A percentile compares a stretch with the other conserved stretches of the same genome.
Evolutionary conservation across 2,113 vertebrate genomes (phyloP).

Genomic region (Cygnus buccinator): DNA sequence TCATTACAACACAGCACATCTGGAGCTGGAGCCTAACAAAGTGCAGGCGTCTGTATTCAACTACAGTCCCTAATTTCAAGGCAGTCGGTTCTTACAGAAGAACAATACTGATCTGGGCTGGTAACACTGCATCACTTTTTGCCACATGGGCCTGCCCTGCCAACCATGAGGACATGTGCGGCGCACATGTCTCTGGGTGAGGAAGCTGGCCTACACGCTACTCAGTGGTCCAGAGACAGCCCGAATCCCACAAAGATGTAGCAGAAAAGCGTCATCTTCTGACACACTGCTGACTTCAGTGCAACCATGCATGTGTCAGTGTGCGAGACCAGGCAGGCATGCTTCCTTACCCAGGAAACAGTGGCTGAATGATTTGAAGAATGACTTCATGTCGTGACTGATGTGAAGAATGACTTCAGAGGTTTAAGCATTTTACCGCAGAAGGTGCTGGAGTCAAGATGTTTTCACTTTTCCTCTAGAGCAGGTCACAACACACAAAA

Average conservation of each 20-base stretch:
- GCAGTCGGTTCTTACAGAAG: background rate
- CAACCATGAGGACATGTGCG: background rate
- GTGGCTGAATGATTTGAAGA: background rate
- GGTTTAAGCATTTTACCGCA: constrained; percentile 38
- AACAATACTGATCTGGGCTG: background rate
- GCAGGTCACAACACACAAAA: constrained; percentile 12
- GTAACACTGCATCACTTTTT: background rate
- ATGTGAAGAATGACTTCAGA: constrained; percentile 33
- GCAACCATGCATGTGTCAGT: background rate
- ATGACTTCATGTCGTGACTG: background rate
- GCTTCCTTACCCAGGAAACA: background rate
- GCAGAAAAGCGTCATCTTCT: background rate
- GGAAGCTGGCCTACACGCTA: background rate
- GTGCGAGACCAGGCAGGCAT: background rate
- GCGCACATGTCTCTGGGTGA: background rate
- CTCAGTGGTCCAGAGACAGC: background rate
- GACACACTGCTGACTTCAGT: background rate
- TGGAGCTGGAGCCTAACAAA: background rate
- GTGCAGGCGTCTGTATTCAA: background rate
- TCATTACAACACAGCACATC: background rate
- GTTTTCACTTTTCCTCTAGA: constrained; percentile 31
- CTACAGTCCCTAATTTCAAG: background rate
- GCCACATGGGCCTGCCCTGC: background rate
- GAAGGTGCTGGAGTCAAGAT: constrained; percentile 14
- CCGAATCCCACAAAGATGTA: background rate